These are phyloP conservation scores for Planiliza haematocheilus DNA, from an alignment of 2,113 vertebrate species.

Conservation along the genomic window DNA sequence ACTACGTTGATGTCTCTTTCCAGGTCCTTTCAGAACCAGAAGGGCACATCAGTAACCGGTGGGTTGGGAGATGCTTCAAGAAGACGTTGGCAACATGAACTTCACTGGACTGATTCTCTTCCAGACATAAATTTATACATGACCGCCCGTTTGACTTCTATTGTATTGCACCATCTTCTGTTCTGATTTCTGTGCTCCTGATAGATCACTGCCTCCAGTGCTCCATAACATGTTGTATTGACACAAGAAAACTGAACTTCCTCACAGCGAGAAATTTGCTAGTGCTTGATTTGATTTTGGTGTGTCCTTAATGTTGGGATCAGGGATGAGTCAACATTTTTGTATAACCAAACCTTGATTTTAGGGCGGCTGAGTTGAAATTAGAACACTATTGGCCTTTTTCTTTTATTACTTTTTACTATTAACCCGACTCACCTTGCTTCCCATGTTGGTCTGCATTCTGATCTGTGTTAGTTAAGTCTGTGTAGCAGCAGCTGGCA, in stretches of 20 bases:
- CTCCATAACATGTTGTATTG: not conserved
- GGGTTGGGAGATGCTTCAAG: conserved; percentile 7
- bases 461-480: conserved; percentile 31
- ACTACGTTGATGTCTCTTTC: not conserved
- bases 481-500: conserved; percentile 50
- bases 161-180: not conserved
- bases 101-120: not conserved
- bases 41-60: not conserved
- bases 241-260: not conserved
- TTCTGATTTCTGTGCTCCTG: not conserved
- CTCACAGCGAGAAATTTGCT: no score
- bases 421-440: conserved; percentile 6
- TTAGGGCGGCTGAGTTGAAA: not conserved
- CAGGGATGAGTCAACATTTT: not conserved
- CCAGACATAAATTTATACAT: not conserved
- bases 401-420: not conserved
- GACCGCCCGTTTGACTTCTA: not conserved
- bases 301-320: not conserved
- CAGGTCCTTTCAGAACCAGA: conserved; percentile 17
- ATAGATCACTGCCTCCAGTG: not conserved
- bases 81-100: not conserved
- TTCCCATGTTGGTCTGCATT: not conserved
- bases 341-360: not conserved
- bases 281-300: no score
- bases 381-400: not conserved